Conservation (phyloP, 2,113 vertebrate species). For the Ardeotis arabs region DNA sequence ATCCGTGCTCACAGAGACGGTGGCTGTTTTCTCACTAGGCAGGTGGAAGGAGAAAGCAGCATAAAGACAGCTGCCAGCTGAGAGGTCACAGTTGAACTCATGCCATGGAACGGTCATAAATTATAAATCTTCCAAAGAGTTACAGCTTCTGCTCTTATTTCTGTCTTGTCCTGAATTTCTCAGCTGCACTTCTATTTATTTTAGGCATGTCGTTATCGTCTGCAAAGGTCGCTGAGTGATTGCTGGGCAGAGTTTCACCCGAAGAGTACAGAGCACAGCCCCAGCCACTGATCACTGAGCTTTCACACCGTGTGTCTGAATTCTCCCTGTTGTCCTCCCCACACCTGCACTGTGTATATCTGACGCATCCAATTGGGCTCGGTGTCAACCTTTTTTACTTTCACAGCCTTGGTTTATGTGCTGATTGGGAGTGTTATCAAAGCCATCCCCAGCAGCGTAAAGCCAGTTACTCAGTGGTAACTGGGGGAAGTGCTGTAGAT, state of each 20-base stretch:
- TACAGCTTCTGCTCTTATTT: slow-evolving; percentile 69
- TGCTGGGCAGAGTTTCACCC: background rate
- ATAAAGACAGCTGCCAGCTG: slow-evolving; percentile 79
- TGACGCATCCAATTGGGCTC: accelerated
- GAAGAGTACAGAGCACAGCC: background rate
- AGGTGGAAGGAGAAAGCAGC: slow-evolving; percentile 76
- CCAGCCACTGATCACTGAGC: background rate
- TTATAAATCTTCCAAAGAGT: slow-evolving; percentile 76
- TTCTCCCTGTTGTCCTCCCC: background rate
- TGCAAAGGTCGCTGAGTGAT: background rate
- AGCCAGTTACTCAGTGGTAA: background rate
- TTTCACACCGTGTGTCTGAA: background rate
- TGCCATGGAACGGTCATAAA: slow-evolving; percentile 80
- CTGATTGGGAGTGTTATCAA: background rate
- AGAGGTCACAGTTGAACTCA: slow-evolving; percentile 75
- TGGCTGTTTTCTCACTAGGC: slow-evolving; percentile 76
- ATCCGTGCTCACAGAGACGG: slow-evolving; percentile 71
- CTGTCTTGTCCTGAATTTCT: slow-evolving; percentile 65
- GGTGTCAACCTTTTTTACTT: background rate
- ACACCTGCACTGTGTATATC: background rate
- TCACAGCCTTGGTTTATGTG: accelerated
- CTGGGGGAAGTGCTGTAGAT: background rate
- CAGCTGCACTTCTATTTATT: slow-evolving; percentile 72
- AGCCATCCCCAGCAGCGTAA: background rate
- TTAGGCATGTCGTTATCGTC: slow-evolving; percentile 52